Evolutionary conservation across 2,113 vertebrate species (phyloP).

Genomic region (Pelodiscus sinensis): DNA sequence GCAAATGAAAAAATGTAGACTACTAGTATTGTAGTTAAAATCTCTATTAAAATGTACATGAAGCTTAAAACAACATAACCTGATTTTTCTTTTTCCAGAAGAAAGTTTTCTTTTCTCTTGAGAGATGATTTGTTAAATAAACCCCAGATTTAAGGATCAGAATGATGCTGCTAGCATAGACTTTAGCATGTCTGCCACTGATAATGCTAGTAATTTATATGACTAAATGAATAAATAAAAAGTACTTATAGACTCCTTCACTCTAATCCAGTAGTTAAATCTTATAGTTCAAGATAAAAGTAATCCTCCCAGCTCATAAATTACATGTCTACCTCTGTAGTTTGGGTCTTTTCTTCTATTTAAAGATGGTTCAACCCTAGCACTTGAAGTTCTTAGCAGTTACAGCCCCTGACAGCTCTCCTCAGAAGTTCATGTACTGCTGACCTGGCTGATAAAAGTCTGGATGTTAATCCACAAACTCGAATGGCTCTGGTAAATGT

Average conservation of each 20-base stretch:
- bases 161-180: not conserved
- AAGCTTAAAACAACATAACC: accelerated
- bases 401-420: not conserved
- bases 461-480: slow-evolving; percentile 33
- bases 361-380: not conserved
- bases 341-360: not conserved
- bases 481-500: slow-evolving; percentile 8
- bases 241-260: accelerated
- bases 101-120: not conserved
- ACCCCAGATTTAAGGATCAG: not conserved
- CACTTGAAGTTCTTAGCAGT: not conserved
- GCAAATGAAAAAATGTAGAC: accelerated
- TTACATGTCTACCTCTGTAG: accelerated
- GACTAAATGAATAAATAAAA: accelerated
- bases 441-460: slow-evolving; percentile 28
- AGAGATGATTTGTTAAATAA: not conserved
- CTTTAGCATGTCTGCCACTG: accelerated
- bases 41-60: accelerated
- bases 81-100: not conserved
- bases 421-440: not conserved
- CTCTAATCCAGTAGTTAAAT: not conserved
- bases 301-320: not conserved
- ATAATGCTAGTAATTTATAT: accelerated
- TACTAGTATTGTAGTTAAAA: accelerated
- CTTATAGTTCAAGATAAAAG: accelerated